Evolutionary conservation across 1,140 invertebrate genomes (phyloP).

Genomic region (Nephila pilipes): DNA sequence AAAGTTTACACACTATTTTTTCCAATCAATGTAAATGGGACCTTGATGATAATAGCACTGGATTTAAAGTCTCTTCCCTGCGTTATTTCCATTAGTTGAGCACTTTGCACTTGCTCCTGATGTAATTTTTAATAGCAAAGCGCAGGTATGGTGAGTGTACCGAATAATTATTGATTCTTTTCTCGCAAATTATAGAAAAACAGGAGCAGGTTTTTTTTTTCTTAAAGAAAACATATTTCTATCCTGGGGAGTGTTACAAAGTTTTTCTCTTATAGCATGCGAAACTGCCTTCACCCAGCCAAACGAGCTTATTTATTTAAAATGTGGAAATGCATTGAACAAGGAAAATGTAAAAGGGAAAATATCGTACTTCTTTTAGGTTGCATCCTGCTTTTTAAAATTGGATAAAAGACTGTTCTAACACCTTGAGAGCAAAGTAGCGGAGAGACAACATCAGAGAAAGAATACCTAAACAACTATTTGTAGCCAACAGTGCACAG

Average conservation of each 20-base stretch:
- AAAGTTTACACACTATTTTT: conserved; percentile 34
- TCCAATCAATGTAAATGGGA: conserved; percentile 59
- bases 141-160: not conserved
- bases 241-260: not conserved
- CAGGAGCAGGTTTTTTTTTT: not conserved
- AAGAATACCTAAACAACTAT: conserved; percentile 35
- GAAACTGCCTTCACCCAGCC: not conserved
- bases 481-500: not conserved
- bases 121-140: conserved; percentile 51
- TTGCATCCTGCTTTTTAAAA: not conserved
- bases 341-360: not conserved
- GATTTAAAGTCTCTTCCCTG: conserved; percentile 15
- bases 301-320: conserved; percentile 33
- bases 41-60: conserved; percentile 52
- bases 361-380: conserved; percentile 24
- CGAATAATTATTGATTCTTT: conserved; percentile 57
- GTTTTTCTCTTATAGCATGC: not conserved
- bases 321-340: conserved; percentile 17
- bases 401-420: conserved; percentile 4
- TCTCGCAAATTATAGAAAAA: conserved; percentile 36
- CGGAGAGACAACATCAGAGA: not conserved
- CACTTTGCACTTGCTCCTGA: conserved; percentile 27
- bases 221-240: not conserved
- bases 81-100: conserved; percentile 53
- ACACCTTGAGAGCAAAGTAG: conserved; percentile 20